Percentiles rank a stretch among this genome's conserved stretches.
phyloP scores from a whole-genome alignment of 2,797 vertebrate species.

The Australoheros facetus region DNA sequence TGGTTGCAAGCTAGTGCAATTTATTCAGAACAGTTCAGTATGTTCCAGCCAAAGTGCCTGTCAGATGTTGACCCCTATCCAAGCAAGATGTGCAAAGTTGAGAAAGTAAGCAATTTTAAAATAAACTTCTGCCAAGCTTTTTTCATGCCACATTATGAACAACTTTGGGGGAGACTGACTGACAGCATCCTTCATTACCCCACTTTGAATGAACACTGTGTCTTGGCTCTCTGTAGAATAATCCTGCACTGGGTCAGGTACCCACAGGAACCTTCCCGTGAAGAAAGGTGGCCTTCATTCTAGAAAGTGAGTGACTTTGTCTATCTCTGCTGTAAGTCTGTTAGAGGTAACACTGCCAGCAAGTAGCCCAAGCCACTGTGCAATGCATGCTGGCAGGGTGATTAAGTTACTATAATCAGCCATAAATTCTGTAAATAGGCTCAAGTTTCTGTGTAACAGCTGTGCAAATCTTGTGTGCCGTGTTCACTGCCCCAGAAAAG shows the following conservation, averaged over 20 bases:
- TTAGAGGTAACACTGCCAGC: not conserved
- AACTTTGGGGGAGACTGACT: not conserved
- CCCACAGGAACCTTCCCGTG: not conserved
- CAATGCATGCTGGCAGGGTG: not conserved
- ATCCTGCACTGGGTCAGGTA: not conserved
- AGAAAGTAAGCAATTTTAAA: not conserved
- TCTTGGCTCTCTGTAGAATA: not conserved
- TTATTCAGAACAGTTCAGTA: not conserved
- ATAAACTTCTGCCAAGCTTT: not conserved
- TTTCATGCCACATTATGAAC: not conserved
- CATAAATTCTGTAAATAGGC: constrained; percentile 3
- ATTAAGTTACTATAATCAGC: constrained; percentile 10
- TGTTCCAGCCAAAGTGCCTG: not conserved
- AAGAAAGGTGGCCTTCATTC: not conserved
- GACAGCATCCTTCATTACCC: not conserved
- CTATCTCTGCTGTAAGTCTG: not conserved
- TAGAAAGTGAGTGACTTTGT: not conserved
- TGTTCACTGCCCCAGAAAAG: constrained; percentile 3
- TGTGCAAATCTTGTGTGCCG: not conserved
- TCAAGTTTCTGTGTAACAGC: constrained; percentile 1
- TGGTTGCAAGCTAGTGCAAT: not conserved
- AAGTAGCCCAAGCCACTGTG: not conserved
- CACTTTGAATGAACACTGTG: not conserved
- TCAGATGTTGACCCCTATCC: not conserved
- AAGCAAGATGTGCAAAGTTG: not conserved